These are phyloP conservation scores for Sebastes matsubarae DNA, from an alignment of 2,797 vertebrate species.

Conservation along the genomic window DNA sequence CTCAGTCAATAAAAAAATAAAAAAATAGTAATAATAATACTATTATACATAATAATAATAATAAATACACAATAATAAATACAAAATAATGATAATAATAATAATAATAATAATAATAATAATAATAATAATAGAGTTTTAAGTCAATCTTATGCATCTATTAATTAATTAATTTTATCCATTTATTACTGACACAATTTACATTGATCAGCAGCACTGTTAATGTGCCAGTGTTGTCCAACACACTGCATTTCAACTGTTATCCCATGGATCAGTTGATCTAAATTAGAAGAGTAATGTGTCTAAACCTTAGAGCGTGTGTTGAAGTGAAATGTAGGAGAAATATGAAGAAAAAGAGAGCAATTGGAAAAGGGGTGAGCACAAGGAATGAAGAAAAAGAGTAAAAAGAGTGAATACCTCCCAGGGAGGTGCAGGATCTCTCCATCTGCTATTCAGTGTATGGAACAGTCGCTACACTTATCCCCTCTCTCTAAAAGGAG, in stretches of 20 bases:
- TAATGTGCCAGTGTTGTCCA: too few relatives aligned
- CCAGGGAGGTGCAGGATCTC: slow-evolving; percentile 86
- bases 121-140: background rate
- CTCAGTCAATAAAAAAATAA: background rate
- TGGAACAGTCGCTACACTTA: slow-evolving; percentile 91
- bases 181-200: background rate
- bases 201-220: background rate
- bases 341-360: slow-evolving; percentile 30
- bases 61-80: too few relatives aligned
- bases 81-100: too few relatives aligned
- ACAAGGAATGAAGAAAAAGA: slow-evolving; percentile 66
- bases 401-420: slow-evolving; percentile 74
- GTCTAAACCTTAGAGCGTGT: background rate
- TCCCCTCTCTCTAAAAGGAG: slow-evolving; percentile 87
- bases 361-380: slow-evolving; percentile 35
- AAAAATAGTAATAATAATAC: too few relatives aligned
- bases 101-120: background rate
- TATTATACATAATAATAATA: too few relatives aligned
- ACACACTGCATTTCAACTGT: too few relatives aligned
- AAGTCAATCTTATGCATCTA: background rate
- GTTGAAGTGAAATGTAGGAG: slow-evolving; percentile 13
- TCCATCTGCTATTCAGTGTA: slow-evolving; percentile 81
- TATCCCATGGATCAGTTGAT: background rate
- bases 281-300: background rate
- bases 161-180: background rate